Evolutionary conservation across 2,797 vertebrate genomes (phyloP).

Genomic region (Crenichthys baileyi): DNA sequence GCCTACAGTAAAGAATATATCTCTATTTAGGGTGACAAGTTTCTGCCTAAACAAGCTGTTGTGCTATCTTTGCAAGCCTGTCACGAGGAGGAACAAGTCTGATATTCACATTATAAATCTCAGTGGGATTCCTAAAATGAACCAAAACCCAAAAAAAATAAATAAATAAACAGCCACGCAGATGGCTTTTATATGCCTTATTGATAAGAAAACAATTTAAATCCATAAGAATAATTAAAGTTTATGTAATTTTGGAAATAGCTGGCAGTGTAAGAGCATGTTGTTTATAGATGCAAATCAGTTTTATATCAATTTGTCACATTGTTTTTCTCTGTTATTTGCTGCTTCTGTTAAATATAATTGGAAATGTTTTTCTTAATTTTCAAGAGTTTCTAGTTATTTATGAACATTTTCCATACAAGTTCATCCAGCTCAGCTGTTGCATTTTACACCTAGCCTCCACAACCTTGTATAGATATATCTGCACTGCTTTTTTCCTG

Average conservation of each 20-base stretch:
- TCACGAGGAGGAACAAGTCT: conserved; percentile 36
- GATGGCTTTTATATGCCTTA: conserved; percentile 11
- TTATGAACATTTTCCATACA: conserved; percentile 39
- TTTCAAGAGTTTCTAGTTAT: conserved; percentile 41
- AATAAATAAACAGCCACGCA: conserved; percentile 4
- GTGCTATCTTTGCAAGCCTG: conserved; percentile 8
- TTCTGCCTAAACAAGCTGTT: conserved; percentile 41
- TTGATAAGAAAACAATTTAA: conserved; percentile 41
- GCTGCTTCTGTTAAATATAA: conserved; percentile 30
- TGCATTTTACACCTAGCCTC: conserved; percentile 20
- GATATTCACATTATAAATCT: conserved; percentile 28
- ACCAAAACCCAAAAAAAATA: conserved; percentile 2
- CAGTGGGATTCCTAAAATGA: conserved; percentile 38
- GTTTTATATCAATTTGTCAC: conserved; percentile 51
- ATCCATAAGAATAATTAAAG: conserved; percentile 21
- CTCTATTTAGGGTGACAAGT: conserved; percentile 11
- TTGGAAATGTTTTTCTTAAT: conserved; percentile 43
- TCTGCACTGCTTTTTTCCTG: neutral
- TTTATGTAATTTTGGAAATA: conserved; percentile 22
- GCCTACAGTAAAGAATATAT: neutral
- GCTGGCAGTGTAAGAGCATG: conserved; percentile 30
- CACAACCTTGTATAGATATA: neutral
- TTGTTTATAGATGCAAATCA: conserved; percentile 55
- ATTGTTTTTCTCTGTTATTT: conserved; percentile 30
- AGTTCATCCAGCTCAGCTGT: conserved; percentile 19